These are phyloP conservation scores for Neotoma lepida DNA, from an alignment of 2,113 vertebrate genomes.

Conservation along the genomic window DNA sequence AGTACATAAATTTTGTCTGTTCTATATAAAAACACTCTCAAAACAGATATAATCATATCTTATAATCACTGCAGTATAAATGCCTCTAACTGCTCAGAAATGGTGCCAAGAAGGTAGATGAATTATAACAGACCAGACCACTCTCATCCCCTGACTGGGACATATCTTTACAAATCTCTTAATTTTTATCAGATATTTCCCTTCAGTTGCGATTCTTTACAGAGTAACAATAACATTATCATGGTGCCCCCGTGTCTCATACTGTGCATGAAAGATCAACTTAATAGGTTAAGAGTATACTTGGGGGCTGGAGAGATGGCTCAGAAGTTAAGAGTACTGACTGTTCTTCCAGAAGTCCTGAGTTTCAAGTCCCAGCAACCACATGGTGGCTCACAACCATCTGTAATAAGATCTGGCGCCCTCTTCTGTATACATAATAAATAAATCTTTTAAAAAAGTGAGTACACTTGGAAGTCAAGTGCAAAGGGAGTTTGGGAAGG, in stretches of 20 bases:
- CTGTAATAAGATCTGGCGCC: too few relatives aligned
- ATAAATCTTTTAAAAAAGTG: too few relatives aligned
- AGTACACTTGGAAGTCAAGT: not conserved
- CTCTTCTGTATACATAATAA: too few relatives aligned
- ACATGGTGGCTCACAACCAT: too few relatives aligned
- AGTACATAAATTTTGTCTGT: not conserved
- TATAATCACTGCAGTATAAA: conserved; percentile 31
- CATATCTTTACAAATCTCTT: conserved; percentile 24
- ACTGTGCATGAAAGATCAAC: not conserved
- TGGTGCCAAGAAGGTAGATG: not conserved
- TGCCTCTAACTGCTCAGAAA: not conserved
- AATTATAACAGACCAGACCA: not conserved
- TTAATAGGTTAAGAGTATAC: not conserved
- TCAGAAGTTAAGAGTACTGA: too few relatives aligned
- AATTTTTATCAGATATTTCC: conserved; percentile 20
- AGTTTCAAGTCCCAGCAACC: too few relatives aligned
- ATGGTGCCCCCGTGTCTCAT: not conserved
- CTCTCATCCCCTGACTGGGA: not conserved
- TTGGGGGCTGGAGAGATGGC: too few relatives aligned
- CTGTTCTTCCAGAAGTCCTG: too few relatives aligned
- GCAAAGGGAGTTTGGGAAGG: not conserved
- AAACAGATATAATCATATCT: conserved; percentile 4
- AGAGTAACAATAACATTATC: not conserved
- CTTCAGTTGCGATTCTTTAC: not conserved
- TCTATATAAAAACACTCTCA: conserved; percentile 25